Evolutionary conservation across 2,797 vertebrate genomes (phyloP).

Genomic region (Phoeniculus purpureus): DNA sequence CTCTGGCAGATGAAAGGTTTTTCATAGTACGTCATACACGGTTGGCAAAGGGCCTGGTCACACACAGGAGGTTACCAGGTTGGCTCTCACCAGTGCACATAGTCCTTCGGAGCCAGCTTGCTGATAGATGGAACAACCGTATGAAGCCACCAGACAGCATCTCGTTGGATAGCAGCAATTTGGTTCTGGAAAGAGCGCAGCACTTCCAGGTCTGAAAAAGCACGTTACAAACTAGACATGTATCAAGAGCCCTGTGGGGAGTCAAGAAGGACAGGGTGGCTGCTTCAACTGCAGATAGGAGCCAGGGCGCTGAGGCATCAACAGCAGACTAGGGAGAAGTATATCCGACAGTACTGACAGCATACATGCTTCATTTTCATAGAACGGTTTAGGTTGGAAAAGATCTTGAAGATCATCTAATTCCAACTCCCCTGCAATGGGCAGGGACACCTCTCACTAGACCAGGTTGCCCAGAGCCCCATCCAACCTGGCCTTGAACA

Average conservation of each 20-base stretch:
- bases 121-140: constrained; percentile 95
- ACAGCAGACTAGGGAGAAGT: neutral
- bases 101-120: constrained; percentile 94
- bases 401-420: too few species aligned
- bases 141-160: constrained; percentile 98
- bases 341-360: neutral
- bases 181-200: constrained; percentile 96
- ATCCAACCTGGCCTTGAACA: too few species aligned
- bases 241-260: neutral
- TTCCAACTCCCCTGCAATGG: too few species aligned
- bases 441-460: too few species aligned
- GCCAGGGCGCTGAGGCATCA: neutral
- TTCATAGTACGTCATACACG: neutral
- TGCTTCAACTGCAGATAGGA: neutral
- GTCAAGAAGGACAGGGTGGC: neutral
- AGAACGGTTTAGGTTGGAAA: accelerated
- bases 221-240: neutral
- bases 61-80: neutral
- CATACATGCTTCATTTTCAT: neutral
- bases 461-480: too few species aligned
- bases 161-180: constrained; percentile 95
- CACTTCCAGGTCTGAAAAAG: constrained; percentile 89
- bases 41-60: neutral
- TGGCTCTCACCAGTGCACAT: constrained; percentile 90
- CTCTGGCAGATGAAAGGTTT: accelerated